phyloP scores from a whole-genome alignment of 2,888 invertebrate genomes.

The Drosophila algonquin region DNA sequence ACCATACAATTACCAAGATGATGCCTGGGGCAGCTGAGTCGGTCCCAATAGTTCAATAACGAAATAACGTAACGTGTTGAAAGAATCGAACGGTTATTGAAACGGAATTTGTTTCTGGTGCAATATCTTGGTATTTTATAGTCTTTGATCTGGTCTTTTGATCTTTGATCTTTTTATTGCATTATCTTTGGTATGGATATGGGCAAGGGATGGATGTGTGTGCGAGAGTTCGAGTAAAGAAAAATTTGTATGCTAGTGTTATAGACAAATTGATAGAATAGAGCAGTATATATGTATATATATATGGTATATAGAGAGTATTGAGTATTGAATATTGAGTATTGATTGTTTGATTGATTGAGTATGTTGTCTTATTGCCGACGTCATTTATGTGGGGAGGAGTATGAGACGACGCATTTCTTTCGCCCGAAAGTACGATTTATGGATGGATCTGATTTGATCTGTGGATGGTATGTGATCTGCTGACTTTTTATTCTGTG shows the following conservation, averaged over 20 bases:
- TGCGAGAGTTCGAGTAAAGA: slow-evolving; percentile 27
- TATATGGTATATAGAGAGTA: slow-evolving; percentile 36
- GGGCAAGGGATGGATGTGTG: slow-evolving; percentile 5
- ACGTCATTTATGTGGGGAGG: slow-evolving; percentile 83
- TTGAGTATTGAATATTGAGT: slow-evolving; percentile 15
- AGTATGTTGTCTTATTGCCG: slow-evolving; percentile 68
- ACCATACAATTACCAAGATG: too few species aligned
- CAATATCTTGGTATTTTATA: too few species aligned
- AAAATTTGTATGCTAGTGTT: slow-evolving; percentile 40
- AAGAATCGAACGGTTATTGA: too few species aligned
- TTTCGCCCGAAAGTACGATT: slow-evolving; percentile 60
- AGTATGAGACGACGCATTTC: slow-evolving; percentile 71
- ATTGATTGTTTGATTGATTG: neutral
- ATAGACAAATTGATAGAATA: slow-evolving; percentile 48
- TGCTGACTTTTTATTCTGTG: slow-evolving; percentile 37
- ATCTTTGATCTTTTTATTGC: neutral
- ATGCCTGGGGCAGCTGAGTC: too few species aligned
- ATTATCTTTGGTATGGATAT: neutral
- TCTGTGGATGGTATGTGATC: slow-evolving; percentile 45
- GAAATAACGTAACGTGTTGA: too few species aligned
- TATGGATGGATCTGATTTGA: slow-evolving; percentile 33
- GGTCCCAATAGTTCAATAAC: too few species aligned
- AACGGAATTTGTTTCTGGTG: too few species aligned
- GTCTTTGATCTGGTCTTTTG: neutral
- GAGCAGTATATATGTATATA: slow-evolving; percentile 29